Conservation (phyloP, 2,888 invertebrate genomes). For the Mycalesis mineus region DNA sequence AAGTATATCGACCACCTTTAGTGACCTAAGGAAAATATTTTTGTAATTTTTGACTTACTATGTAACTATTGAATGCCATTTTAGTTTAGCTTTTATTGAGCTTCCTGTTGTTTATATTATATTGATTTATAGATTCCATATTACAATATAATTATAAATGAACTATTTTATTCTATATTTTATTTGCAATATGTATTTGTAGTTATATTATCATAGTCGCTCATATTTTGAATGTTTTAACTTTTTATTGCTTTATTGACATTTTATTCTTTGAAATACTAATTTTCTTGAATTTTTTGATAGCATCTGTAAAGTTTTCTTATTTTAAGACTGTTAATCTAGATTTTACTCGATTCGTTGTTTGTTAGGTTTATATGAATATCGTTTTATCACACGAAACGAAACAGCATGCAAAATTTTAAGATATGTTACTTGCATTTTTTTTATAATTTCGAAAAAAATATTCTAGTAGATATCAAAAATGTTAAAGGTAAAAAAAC, state of each 20-base stretch:
- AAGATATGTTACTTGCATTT: not conserved
- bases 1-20: slow-evolving; percentile 12
- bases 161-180: not conserved
- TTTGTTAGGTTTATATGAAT: not conserved
- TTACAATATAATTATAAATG: not conserved
- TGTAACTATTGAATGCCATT: slow-evolving; percentile 64
- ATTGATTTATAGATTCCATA: not conserved
- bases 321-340: not conserved
- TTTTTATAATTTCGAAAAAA: not conserved
- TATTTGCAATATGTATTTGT: slow-evolving; percentile 3
- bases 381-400: not conserved
- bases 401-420: not conserved
- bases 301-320: not conserved
- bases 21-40: slow-evolving; percentile 30
- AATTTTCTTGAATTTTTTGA: not conserved
- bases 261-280: slow-evolving; percentile 6
- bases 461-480: not conserved
- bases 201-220: slow-evolving; percentile 17
- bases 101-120: slow-evolving; percentile 44
- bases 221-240: slow-evolving; percentile 19
- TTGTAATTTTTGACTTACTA: slow-evolving; percentile 44
- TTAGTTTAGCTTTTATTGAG: slow-evolving; percentile 61
- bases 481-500: not conserved
- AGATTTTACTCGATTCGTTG: not conserved
- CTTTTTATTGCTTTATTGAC: slow-evolving; percentile 21